Base-by-base conservation (phyloP, 92 coral and sea anemone species). In the Parazoanthus atlanticus region DNA sequence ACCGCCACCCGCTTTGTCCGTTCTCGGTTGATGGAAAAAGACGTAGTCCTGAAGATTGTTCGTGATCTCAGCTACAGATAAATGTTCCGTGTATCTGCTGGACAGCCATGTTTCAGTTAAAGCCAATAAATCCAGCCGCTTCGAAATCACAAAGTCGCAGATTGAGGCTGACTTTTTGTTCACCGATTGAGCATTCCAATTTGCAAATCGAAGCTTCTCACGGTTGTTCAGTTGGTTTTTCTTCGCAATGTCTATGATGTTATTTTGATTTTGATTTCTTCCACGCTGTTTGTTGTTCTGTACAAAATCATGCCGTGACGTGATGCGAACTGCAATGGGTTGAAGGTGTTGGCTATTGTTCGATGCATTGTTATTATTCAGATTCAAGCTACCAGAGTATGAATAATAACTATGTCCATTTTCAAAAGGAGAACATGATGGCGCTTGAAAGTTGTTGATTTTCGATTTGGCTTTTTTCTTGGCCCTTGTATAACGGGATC, bases 11-110 rank as follows among this genome's bases (percentile, higher is more conserved):
- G 19, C 29, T 26, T 85, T 85, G 36, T 86, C 61, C 38, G 89
- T 31, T 72, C 89, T 72, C 31, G 89, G 89, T 74, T 76, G 74
- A 75, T 86, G 89, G 41, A 86, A 43, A 86, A 86, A 86, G 34
- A 29, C 71, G 67, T 67, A 86, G 33, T 86, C 89, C 89, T 86
- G 89, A 40, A 81, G 67, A 81, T 2, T 81, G 71, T 81, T 81
- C 85, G 64, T 46, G 40, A 81, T 81, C 64, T 81, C 85, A 47
- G 85, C 85, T 81, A 81, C 64, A 56, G 85, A 40, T 31, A 32
- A 40, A 58, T 81, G 64, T 19, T 81, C 64, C 52, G 85, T 81
- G 74, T 6, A 25, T 31, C 38, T 81, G 40, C 64, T 58, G 64
- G 85, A 40, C 64, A 43, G 85, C 65, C 85, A 81, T 46, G 72